Conservation (phyloP, 2,888 invertebrate species). For the Eupithecia abbreviata region DNA sequence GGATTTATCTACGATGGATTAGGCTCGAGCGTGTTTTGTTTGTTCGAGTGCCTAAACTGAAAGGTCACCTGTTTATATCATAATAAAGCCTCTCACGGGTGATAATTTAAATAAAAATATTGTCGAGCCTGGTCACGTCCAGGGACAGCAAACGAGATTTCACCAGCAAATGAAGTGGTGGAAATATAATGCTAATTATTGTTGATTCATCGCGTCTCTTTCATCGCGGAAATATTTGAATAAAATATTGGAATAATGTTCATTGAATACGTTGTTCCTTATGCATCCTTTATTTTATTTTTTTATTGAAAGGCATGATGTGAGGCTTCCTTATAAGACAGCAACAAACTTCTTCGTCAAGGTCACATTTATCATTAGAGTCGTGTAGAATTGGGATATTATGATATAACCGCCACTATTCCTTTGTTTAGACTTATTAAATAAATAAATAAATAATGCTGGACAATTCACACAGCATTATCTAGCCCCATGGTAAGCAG, state of each 20-base stretch:
- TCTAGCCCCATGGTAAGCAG: too few species aligned
- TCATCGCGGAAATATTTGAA: neutral
- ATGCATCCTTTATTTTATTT: too few species aligned
- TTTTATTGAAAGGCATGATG: too few species aligned
- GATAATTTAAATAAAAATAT: constrained; percentile 40
- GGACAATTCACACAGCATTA: too few species aligned
- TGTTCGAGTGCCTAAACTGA: neutral
- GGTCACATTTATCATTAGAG: too few species aligned
- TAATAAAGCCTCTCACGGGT: constrained; percentile 1
- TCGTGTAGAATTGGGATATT: too few species aligned
- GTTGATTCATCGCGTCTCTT: constrained; percentile 22
- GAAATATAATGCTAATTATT: constrained; percentile 26
- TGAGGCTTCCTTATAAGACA: too few species aligned
- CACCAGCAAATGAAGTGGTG: constrained; percentile 27
- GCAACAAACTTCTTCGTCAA: too few species aligned
- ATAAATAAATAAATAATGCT: too few species aligned
- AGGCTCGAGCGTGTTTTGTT: neutral
- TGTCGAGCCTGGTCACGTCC: constrained; percentile 46
- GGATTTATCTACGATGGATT: neutral
- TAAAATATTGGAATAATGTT: neutral
- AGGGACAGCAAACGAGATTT: constrained; percentile 37
- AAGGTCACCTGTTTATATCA: constrained; percentile 13
- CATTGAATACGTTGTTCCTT: neutral
- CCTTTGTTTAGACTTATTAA: too few species aligned
- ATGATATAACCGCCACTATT: too few species aligned